Evolutionary conservation across 2,113 vertebrate genomes (phyloP).

Genomic region (Solenodon paradoxus): DNA sequence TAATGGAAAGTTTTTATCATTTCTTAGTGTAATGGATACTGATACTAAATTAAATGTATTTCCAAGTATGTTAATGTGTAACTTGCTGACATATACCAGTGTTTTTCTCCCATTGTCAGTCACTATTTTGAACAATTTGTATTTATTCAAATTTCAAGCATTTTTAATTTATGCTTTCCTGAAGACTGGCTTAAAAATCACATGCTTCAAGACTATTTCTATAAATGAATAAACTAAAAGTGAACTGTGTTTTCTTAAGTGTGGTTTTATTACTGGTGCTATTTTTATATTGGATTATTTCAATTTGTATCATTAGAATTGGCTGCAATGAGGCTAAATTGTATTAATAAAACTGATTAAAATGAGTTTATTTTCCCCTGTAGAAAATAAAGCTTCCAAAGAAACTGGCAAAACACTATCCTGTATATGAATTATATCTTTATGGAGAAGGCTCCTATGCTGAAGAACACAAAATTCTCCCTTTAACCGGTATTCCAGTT

Average conservation of each 20-base stretch:
- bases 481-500: conserved; percentile 93
- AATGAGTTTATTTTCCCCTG: conserved; percentile 32
- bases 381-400: conserved; percentile 93
- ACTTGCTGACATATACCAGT: background rate
- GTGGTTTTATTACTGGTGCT: background rate
- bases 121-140: conserved; percentile 32
- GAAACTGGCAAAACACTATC: conserved; percentile 89
- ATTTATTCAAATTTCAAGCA: conserved; percentile 27
- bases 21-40: conserved; percentile 25
- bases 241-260: conserved; percentile 8
- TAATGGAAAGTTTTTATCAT: conserved; percentile 34
- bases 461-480: conserved; percentile 90
- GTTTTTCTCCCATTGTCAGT: background rate
- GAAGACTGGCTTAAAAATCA: conserved; percentile 28
- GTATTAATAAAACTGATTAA: conserved; percentile 41
- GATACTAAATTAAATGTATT: conserved; percentile 35
- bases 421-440: conserved; percentile 94
- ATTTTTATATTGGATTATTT: conserved; percentile 27
- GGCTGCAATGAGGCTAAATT: background rate
- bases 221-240: background rate
- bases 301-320: conserved; percentile 8
- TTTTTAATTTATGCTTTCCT: conserved; percentile 6
- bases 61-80: background rate
- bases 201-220: background rate
- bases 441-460: conserved; percentile 95